Conservation (phyloP, 2,797 vertebrate species). For the Peromyscus attwateri region DNA sequence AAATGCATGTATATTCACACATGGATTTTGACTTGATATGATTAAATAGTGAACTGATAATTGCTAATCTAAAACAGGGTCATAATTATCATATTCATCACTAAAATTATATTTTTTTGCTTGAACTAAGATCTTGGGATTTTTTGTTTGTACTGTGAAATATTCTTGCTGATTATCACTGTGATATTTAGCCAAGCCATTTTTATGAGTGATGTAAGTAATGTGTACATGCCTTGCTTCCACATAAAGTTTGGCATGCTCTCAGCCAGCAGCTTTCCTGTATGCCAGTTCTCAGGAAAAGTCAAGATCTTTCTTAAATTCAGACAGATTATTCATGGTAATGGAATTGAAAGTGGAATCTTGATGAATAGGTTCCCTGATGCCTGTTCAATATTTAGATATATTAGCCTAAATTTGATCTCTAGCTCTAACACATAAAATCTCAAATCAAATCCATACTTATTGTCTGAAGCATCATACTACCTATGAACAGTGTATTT, state of each 20-base stretch:
- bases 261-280: background rate
- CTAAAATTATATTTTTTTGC: background rate
- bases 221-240: background rate
- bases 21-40: conserved; percentile 39
- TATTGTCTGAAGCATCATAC: conserved; percentile 52
- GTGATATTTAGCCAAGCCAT: background rate
- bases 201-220: background rate
- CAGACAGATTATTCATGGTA: conserved; percentile 59
- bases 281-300: conserved; percentile 41
- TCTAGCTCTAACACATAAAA: conserved; percentile 35
- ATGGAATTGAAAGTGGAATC: conserved; percentile 38
- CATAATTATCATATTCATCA: conserved; percentile 24
- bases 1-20: background rate
- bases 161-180: background rate
- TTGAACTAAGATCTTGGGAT: background rate
- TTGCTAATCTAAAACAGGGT: background rate
- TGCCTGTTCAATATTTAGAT: conserved; percentile 31
- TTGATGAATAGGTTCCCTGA: conserved; percentile 60
- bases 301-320: conserved; percentile 53
- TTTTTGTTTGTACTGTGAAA: background rate
- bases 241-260: background rate
- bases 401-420: conserved; percentile 61
- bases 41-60: conserved; percentile 44
- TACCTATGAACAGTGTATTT: conserved; percentile 62
- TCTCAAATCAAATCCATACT: conserved; percentile 68